phyloP scores from a whole-genome alignment of 92 coral and sea anemone species.

The Pocillopora grandis region DNA sequence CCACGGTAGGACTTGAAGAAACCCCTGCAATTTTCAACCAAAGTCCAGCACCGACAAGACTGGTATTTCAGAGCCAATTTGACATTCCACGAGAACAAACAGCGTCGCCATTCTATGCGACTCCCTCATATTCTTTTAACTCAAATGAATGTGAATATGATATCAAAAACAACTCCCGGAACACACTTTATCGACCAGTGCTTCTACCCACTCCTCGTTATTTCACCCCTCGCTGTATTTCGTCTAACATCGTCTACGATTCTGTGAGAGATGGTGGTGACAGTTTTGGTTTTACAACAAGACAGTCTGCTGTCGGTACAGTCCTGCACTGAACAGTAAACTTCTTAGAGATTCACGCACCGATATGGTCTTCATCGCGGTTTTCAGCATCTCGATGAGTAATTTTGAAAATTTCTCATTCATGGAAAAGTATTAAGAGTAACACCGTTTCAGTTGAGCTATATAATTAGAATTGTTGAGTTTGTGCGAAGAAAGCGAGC shows the following conservation, averaged over 20 bases:
- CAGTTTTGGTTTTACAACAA: conserved; percentile 2
- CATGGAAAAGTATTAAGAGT: no score
- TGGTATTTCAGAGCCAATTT: conserved; percentile 3
- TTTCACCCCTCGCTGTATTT: conserved; percentile 32
- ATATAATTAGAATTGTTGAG: no score
- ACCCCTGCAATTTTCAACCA: neutral
- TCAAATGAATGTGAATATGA: neutral
- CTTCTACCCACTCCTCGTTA: conserved; percentile 18
- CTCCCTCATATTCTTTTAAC: neutral
- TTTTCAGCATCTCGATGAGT: no score
- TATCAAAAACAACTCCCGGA: neutral
- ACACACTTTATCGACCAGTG: conserved; percentile 10
- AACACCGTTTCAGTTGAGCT: no score
- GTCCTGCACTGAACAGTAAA: neutral
- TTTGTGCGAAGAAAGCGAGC: no score
- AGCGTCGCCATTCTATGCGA: neutral
- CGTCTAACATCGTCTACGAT: conserved; percentile 10
- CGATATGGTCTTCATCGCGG: no score
- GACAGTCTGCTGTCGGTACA: neutral
- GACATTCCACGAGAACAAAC: conserved; percentile 14
- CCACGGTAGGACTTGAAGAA: conserved; percentile 15
- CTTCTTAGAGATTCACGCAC: no score
- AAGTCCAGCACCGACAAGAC: neutral
- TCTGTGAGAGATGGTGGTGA: neutral
- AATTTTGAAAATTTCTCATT: no score